Percentiles rank a stretch among this genome's conserved stretches.
Conservation (phyloP, 2,888 invertebrate genomes). For the Leucoma salicis region DNA sequence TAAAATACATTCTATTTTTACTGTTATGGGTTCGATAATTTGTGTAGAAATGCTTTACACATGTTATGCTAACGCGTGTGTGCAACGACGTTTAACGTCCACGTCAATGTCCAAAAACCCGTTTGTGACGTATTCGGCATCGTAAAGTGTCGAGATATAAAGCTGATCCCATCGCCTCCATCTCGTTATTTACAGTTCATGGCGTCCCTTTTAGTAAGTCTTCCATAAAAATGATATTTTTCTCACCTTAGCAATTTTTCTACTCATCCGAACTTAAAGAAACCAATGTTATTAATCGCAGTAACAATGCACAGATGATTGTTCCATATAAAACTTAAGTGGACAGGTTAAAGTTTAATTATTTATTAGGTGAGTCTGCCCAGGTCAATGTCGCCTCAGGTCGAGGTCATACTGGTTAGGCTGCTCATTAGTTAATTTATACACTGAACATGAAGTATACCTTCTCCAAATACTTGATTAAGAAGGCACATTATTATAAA, state of each 20-base stretch:
- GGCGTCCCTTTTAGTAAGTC: conserved; percentile 49
- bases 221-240: conserved; percentile 37
- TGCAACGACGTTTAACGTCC: neutral
- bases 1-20: too few relatives aligned
- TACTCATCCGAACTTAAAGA: conserved; percentile 19
- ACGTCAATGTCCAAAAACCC: conserved; percentile 15
- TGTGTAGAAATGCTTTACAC: too few relatives aligned
- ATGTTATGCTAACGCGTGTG: neutral
- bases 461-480: too few relatives aligned
- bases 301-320: conserved; percentile 27
- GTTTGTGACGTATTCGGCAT: conserved; percentile 41
- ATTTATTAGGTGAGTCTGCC: conserved; percentile 56
- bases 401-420: conserved; percentile 63
- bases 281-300: conserved; percentile 21
- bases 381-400: conserved; percentile 39
- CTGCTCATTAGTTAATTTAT: too few relatives aligned
- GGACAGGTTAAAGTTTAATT: conserved; percentile 64
- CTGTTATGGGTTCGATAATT: too few relatives aligned
- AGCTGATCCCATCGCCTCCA: conserved; percentile 44
- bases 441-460: too few relatives aligned
- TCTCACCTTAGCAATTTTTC: conserved; percentile 25
- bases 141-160: conserved; percentile 52
- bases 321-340: conserved; percentile 30
- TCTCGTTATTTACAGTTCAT: conserved; percentile 64
- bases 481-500: too few relatives aligned